Conservation (phyloP, 2,888 invertebrate species). For the Scaptodrosophila latifasciaeformis region DNA sequence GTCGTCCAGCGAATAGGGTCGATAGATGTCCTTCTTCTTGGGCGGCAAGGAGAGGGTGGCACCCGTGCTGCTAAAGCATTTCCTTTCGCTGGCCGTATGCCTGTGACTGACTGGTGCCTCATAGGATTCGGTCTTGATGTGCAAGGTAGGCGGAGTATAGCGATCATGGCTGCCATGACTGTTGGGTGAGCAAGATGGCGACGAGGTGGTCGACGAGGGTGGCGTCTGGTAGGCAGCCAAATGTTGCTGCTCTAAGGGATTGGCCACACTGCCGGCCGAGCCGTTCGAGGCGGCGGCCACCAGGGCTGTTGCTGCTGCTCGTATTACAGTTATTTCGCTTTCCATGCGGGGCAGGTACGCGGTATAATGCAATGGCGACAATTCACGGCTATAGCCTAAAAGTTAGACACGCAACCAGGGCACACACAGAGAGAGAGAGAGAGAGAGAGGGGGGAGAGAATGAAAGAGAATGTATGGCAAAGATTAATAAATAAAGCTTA, state of each 20-base stretch:
- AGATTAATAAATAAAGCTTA: no score
- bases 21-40: constrained; percentile 92
- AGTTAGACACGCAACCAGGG: no score
- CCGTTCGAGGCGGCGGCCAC: constrained; percentile 42
- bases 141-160: constrained; percentile 70
- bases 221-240: constrained; percentile 72
- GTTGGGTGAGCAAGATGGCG: constrained; percentile 73
- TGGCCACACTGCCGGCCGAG: no score
- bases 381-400: constrained; percentile 85
- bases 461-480: background rate
- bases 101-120: constrained; percentile 13
- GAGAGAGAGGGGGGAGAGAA: constrained; percentile 1
- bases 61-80: constrained; percentile 91
- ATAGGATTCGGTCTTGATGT: constrained; percentile 69
- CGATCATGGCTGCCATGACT: constrained; percentile 58
- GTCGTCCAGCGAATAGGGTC: constrained; percentile 88
- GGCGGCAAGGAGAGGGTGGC: constrained; percentile 89
- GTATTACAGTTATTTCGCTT: constrained; percentile 78
- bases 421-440: no score
- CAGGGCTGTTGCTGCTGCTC: constrained; percentile 64
- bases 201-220: constrained; percentile 73
- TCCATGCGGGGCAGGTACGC: constrained; percentile 82
- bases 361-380: constrained; percentile 85
- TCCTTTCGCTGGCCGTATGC: constrained; percentile 82
- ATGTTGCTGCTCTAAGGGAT: constrained; percentile 34